Conservation (phyloP, 2,888 invertebrate species). For the Athalia rosae region DNA sequence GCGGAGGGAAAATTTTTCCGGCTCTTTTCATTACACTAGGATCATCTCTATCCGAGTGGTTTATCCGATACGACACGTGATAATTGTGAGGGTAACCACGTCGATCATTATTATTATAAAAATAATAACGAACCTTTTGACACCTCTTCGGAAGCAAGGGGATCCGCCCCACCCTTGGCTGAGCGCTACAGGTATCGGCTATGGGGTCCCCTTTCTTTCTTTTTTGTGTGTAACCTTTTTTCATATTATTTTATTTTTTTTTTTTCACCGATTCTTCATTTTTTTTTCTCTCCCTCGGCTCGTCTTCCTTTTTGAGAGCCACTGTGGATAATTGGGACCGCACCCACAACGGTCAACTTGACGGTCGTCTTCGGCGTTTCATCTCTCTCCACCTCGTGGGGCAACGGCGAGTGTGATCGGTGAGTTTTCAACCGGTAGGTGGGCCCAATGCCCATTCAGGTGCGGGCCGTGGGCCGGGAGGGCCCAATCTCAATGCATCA, state of each 20-base stretch:
- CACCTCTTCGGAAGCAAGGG: slow-evolving; percentile 22
- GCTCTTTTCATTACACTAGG: too few species aligned
- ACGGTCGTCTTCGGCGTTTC: slow-evolving; percentile 19
- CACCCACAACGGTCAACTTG: slow-evolving; percentile 55
- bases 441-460: slow-evolving; percentile 42
- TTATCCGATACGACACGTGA: neutral
- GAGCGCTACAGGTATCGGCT: too few species aligned
- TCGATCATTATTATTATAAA: slow-evolving; percentile 6
- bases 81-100: neutral
- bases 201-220: too few species aligned
- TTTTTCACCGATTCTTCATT: too few species aligned
- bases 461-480: slow-evolving; percentile 41
- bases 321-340: slow-evolving; percentile 65
- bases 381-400: neutral
- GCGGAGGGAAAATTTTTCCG: too few species aligned
- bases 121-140: slow-evolving; percentile 31
- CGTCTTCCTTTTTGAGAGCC: slow-evolving; percentile 54
- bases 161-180: slow-evolving; percentile 1
- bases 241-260: slow-evolving; percentile 37
- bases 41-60: neutral
- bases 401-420: neutral
- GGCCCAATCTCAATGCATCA: slow-evolving; percentile 49
- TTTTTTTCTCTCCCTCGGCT: slow-evolving; percentile 4
- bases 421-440: neutral
- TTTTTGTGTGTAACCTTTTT: slow-evolving; percentile 17